Conservation (phyloP, 2,888 invertebrate species). For the Dynastes grantii region DNA sequence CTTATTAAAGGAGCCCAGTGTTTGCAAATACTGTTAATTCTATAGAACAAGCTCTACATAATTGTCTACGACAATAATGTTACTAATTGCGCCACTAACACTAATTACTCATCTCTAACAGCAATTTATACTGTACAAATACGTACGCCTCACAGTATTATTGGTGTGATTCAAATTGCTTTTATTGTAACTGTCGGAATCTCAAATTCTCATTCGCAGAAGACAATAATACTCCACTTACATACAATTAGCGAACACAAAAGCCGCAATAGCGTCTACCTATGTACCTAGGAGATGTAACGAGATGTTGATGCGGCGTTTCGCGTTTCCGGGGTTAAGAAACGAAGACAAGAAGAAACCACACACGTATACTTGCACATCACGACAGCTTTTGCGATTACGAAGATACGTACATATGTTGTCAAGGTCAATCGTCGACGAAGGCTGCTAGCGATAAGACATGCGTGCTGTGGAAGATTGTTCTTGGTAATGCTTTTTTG, state of each 20-base stretch:
- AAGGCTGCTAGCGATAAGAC: constrained; percentile 40
- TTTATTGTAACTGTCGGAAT: not conserved
- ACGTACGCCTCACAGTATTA: not conserved
- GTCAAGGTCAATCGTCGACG: constrained; percentile 55
- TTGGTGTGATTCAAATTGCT: not conserved
- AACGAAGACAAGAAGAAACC: constrained; percentile 54
- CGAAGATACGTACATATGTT: constrained; percentile 52
- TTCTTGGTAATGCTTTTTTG: constrained; percentile 40
- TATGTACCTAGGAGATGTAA: constrained; percentile 8
- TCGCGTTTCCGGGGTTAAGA: constrained; percentile 57
- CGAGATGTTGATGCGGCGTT: constrained; percentile 49
- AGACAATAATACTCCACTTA: constrained; percentile 13
- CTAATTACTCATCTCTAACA: too few relatives aligned
- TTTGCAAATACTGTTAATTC: not conserved
- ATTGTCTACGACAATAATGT: not conserved
- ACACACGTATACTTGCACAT: constrained; percentile 22
- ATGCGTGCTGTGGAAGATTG: constrained; percentile 35
- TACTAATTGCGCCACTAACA: not conserved
- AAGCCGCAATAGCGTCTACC: not conserved
- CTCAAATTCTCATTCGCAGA: constrained; percentile 7
- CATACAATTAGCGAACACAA: constrained; percentile 25
- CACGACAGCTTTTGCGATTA: constrained; percentile 41
- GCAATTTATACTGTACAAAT: not conserved
- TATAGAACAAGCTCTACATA: too few relatives aligned
- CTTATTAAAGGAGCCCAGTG: too few relatives aligned